These are phyloP conservation scores for Sylvia atricapilla DNA, from an alignment of 2,113 vertebrate species.

Conservation along the genomic window DNA sequence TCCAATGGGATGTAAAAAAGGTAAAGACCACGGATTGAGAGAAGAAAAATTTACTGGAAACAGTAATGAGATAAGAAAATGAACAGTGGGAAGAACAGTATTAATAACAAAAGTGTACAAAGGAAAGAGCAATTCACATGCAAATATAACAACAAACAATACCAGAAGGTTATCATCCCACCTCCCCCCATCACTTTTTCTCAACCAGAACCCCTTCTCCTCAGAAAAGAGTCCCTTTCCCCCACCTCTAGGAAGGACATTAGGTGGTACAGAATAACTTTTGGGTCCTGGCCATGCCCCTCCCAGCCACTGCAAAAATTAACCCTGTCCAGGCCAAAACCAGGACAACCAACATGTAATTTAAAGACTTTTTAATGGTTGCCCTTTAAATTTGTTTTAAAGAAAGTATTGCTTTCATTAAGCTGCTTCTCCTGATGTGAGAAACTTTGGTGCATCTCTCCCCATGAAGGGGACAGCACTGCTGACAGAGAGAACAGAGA, in stretches of 20 bases:
- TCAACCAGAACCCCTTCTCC: background rate
- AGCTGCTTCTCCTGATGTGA: background rate
- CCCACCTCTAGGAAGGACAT: no score
- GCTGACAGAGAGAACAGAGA: background rate
- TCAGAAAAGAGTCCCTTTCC: background rate
- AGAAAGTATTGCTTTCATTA: background rate
- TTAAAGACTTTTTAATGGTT: background rate
- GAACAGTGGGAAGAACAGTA: background rate
- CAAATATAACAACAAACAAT: background rate
- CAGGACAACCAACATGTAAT: background rate
- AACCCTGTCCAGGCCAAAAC: background rate
- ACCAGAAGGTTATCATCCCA: background rate
- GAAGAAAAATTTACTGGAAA: background rate
- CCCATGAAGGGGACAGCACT: background rate
- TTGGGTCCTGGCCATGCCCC: background rate
- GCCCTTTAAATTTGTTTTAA: background rate
- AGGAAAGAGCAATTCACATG: background rate
- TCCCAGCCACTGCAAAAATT: background rate
- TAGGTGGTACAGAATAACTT: background rate
- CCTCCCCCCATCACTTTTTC: fast-evolving
- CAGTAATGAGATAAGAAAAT: background rate
- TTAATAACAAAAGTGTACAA: background rate
- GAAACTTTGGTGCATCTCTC: background rate
- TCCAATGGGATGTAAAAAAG: background rate
- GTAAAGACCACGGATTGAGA: background rate